These are phyloP conservation scores for Centrocercus urophasianus DNA, from an alignment of 2,113 vertebrate genomes.

Conservation along the genomic window DNA sequence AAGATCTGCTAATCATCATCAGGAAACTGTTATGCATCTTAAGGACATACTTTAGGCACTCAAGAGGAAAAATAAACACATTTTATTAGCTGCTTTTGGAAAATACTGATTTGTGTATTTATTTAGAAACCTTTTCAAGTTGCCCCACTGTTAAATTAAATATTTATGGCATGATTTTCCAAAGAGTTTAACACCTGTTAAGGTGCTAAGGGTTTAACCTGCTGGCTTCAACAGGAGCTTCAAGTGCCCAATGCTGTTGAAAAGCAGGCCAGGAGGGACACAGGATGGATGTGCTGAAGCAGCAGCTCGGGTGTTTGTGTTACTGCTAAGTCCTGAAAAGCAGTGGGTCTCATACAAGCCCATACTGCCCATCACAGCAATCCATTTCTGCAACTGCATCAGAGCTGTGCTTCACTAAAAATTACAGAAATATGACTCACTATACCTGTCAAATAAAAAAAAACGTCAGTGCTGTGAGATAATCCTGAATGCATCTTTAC, in stretches of 20 bases:
- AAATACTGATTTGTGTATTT: slow-evolving; percentile 71
- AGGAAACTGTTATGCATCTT: slow-evolving; percentile 63
- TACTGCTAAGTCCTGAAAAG: not conserved
- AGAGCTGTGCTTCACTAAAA: not conserved
- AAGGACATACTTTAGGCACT: slow-evolving; percentile 58
- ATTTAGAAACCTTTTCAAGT: slow-evolving; percentile 67
- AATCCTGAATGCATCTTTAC: not conserved
- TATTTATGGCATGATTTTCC: slow-evolving; percentile 67
- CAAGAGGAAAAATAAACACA: slow-evolving; percentile 69
- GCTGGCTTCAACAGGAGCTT: not conserved
- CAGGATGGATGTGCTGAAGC: fast-evolving
- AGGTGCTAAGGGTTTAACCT: slow-evolving; percentile 22
- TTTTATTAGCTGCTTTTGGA: slow-evolving; percentile 72
- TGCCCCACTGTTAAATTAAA: slow-evolving; percentile 67
- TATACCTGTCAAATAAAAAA: not conserved
- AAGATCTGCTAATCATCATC: slow-evolving; percentile 58
- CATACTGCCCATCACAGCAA: not conserved
- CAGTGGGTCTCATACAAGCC: not conserved
- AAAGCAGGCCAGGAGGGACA: not conserved
- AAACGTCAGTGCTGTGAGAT: not conserved
- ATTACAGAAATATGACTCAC: not conserved
- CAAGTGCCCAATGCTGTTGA: not conserved
- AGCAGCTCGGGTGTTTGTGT: not conserved
- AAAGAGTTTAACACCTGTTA: slow-evolving; percentile 54
- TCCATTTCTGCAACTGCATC: not conserved